Evolutionary conservation across 1,140 invertebrate species (phyloP), one percentile per base, ranked within the genome.

Genomic region (Bombus confusus): DNA sequence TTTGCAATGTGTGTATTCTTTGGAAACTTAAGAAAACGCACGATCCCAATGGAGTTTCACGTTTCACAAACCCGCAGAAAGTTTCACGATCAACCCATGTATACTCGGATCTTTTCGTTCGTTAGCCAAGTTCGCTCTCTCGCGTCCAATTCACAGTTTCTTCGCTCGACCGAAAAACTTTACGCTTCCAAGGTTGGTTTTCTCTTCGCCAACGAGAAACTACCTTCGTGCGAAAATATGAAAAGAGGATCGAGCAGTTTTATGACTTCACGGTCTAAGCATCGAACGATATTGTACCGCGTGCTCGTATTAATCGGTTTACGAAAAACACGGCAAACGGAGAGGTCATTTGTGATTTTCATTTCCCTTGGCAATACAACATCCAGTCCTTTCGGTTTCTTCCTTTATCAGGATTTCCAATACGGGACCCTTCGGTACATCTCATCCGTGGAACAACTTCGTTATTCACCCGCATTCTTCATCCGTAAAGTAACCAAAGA

Each of bases 381-480:
- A n/a, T 10, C 28, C 12, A 78, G 86, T 64, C 57, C 52, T 74
- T 57, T 8, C n/a, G 28, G n/a, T n/a, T 9, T 59, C 59, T 41
- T 71, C 9, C 41, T 47, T 37, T 47, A 69, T n/a, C 34, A 34
- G 18, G 69, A 72, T 85, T 89, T 87, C 77, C 77, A 85, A 89
- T 89, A 89, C 85, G 88, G 81, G 81, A 85, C 81, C 43, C 37
- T 75, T 78, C 69, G 57, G 71, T 8, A 74, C 52, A 68, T 69
- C 68, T 90, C 66, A 80, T 80, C 77, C 59, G 34, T 72, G 34
- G 76, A 80, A 71, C 80, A 77, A 87, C 76, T 90, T 90, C 80
- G 83, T 90, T 90, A 90, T 83, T 90, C 86, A 76, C 89, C 88
- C 82, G 82, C 88, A 90, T 90, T 83, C 68, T 73, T 90, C 78